Evolutionary conservation across 2,113 vertebrate genomes (phyloP).

Genomic region (Murina feae): DNA sequence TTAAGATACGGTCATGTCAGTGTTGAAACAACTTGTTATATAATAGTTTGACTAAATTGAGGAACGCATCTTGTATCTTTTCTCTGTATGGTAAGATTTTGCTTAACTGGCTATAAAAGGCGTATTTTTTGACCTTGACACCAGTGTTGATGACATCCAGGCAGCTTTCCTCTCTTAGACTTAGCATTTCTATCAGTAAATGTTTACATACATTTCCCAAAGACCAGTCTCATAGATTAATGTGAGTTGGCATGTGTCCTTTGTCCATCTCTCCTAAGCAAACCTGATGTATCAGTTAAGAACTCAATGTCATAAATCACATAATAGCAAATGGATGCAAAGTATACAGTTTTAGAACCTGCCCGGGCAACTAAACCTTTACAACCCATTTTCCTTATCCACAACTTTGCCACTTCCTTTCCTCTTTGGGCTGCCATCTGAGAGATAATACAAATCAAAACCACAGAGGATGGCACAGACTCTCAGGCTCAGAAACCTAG

Average conservation of each 20-base stretch:
- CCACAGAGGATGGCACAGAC: background rate
- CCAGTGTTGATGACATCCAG: background rate
- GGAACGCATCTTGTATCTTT: background rate
- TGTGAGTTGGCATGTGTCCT: background rate
- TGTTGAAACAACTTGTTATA: background rate
- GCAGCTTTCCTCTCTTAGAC: background rate
- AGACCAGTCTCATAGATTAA: background rate
- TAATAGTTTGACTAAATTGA: background rate
- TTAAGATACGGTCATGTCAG: background rate
- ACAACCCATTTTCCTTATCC: background rate
- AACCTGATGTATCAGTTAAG: background rate
- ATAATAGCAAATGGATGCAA: background rate
- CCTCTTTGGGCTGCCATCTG: background rate
- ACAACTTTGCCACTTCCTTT: background rate
- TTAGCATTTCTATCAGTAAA: background rate
- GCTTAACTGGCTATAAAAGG: background rate
- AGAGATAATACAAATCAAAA: background rate
- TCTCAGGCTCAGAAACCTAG: background rate
- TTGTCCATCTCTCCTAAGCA: background rate
- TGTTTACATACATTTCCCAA: background rate
- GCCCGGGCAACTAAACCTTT: background rate
- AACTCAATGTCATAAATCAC: background rate
- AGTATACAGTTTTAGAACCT: background rate
- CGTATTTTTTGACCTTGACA: background rate
- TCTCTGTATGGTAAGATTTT: background rate